Evolutionary conservation across 2,797 vertebrate species (phyloP).

Genomic region (Tarsius wallacei): DNA sequence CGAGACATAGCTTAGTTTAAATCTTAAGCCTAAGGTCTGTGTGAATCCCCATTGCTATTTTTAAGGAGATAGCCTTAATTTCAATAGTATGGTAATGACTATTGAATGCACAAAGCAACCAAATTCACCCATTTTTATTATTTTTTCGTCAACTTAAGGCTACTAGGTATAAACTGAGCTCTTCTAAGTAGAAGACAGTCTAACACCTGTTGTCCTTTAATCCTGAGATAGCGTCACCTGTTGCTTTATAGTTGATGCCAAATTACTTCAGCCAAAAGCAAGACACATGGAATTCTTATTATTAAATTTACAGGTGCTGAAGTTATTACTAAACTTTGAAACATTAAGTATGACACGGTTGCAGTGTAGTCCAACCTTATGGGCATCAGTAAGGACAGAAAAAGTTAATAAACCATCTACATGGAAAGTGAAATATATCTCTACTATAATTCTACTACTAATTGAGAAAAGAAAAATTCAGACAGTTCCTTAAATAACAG

Average conservation of each 20-base stretch:
- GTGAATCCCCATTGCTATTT: constrained; percentile 3
- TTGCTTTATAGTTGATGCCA: background rate
- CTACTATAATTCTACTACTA: background rate
- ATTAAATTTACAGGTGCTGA: background rate
- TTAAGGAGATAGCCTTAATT: constrained; percentile 30
- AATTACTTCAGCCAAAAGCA: background rate
- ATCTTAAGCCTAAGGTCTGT: background rate
- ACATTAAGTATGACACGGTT: background rate
- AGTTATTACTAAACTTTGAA: background rate
- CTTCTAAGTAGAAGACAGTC: background rate
- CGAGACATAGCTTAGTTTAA: background rate
- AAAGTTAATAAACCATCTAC: background rate
- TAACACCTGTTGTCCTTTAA: background rate
- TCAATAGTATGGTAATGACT: background rate
- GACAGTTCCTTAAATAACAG: background rate
- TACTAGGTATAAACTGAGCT: background rate
- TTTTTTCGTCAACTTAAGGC: background rate
- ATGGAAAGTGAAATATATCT: background rate
- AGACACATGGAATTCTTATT: background rate
- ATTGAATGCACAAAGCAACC: background rate
- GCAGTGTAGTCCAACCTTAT: background rate
- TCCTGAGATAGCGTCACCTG: background rate
- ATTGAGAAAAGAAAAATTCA: background rate
- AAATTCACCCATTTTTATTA: constrained; percentile 9
- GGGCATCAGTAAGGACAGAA: background rate